phyloP scores from a whole-genome alignment of 2,797 vertebrate genomes.

The Periparus ater region DNA sequence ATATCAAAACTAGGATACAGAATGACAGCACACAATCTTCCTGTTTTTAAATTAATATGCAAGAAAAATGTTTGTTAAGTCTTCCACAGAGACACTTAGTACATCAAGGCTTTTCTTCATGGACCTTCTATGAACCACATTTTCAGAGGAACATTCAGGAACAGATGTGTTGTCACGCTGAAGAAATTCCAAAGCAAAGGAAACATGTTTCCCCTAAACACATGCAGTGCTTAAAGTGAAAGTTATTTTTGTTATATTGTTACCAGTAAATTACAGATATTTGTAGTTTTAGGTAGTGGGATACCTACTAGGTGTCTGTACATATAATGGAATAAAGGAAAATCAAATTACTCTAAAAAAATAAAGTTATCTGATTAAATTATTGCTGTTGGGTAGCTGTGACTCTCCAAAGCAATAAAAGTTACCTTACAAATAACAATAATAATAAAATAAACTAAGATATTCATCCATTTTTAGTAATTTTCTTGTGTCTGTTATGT shows the following conservation, averaged over 20 bases:
- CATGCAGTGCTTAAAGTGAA: neutral
- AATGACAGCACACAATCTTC: neutral
- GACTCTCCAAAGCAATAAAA: neutral
- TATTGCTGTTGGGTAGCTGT: neutral
- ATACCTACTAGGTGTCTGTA: neutral
- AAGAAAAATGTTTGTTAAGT: neutral
- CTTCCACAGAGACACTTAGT: neutral
- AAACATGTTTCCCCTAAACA: rapidly evolving
- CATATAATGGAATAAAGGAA: neutral
- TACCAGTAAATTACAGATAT: neutral
- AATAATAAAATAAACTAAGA: neutral
- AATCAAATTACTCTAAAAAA: neutral
- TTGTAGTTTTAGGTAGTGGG: neutral
- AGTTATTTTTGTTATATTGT: neutral
- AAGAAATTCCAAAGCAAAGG: neutral
- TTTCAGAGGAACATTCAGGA: neutral
- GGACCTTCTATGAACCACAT: neutral
- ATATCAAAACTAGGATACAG: neutral
- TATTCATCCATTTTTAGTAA: neutral
- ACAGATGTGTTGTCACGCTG: neutral
- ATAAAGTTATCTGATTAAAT: neutral
- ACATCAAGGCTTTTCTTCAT: neutral
- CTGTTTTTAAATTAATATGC: neutral
- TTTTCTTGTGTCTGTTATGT: neutral
- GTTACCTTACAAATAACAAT: neutral